Evolutionary conservation across 2,888 invertebrate species (phyloP).

Genomic region (Chaetogeoica ovagalla): DNA sequence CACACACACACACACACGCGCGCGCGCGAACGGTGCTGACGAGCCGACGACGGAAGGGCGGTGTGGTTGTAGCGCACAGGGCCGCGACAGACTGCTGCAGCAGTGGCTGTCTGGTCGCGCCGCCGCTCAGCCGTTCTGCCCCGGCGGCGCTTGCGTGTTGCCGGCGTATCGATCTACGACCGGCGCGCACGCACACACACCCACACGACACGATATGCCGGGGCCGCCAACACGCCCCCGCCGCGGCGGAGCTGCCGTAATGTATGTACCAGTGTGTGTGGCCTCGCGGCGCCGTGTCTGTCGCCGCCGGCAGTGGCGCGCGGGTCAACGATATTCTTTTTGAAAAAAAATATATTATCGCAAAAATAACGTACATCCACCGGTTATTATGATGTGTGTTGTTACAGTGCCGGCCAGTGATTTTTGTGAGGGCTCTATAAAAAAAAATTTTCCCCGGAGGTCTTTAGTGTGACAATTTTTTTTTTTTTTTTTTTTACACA

Average conservation of each 20-base stretch:
- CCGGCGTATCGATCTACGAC: conserved; percentile 45
- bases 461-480: too few species aligned
- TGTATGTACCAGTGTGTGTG: conserved; percentile 46
- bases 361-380: too few species aligned
- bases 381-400: too few species aligned
- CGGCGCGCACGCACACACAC: conserved; percentile 8
- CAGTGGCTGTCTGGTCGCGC: conserved; percentile 37
- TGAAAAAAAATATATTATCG: too few species aligned
- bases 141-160: conserved; percentile 50
- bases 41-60: background rate
- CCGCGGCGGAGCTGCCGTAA: conserved; percentile 40
- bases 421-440: too few species aligned
- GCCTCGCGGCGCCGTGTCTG: conserved; percentile 49
- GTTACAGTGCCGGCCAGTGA: too few species aligned
- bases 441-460: too few species aligned
- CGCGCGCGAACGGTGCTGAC: background rate
- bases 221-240: conserved; percentile 2
- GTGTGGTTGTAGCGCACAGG: conserved; percentile 39
- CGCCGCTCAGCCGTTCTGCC: conserved; percentile 15
- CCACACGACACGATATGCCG: background rate
- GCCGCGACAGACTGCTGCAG: conserved; percentile 48
- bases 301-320: background rate
- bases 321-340: background rate
- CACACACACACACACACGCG: background rate
- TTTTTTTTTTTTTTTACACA: too few species aligned